Evolutionary conservation across 2,888 invertebrate genomes (phyloP), one percentile per base, ranked within the genome.

Genomic region (Sceliomorpha sp.): DNA sequence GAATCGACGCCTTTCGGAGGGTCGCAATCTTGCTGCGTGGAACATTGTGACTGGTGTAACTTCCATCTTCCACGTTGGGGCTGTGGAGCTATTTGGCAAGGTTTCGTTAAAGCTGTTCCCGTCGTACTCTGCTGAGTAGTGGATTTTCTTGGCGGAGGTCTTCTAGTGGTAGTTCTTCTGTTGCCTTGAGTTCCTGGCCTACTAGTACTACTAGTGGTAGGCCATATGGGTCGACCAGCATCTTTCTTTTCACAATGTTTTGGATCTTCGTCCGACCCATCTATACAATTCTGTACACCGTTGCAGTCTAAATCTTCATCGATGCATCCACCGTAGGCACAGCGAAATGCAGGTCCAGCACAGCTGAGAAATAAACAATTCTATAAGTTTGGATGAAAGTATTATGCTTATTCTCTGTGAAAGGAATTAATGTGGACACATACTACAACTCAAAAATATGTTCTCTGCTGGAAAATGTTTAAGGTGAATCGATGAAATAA

Each of bases 281-380:
- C 89, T 0, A 72, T 84, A 51, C 89, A 89, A 63, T 89, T 76
- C 6, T 10, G 12, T n/a, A 70, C 58, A 0, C 84, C 83, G 62
- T 89, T 80, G 69, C 89, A 89, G 34, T 73, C 80, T 14, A 79
- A 69, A 39, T 81, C 75, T 1, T 75, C 72, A 40, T 88, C 85
- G 17, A 89, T 86, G 63, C 89, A 89, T 3, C 85, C 89, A 7
- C 89, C 89, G 59, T 89, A 89, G 0, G 72, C 37, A 62, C 89
- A 89, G 12, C 83, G 85, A 56, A 89, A 89, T 6, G 77, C 75
- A 1, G 74, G 34, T 0, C 83, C 77, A 50, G 81, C 75, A 62
- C 89, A 89, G 8, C 89, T 89, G 31, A 4, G 64, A 53, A 44
- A n/a, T n/a, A n/a, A n/a, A n/a, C n/a, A n/a, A n/a, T n/a, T n/a